Conservation (phyloP, 2,113 vertebrate genomes). For the Falcunculus frontatus region DNA sequence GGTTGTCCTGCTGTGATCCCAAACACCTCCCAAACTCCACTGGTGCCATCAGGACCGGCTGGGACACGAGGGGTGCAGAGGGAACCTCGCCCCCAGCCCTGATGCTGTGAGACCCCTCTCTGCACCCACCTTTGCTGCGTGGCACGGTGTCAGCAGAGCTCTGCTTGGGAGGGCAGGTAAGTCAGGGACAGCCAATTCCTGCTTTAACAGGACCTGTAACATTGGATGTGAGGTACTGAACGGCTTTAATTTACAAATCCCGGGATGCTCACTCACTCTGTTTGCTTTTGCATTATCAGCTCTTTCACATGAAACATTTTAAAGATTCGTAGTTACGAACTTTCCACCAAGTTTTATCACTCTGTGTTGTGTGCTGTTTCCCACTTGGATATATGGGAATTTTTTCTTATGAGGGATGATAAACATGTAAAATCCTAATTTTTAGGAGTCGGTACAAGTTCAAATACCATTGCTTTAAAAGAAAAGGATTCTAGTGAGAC, state of each 20-base stretch:
- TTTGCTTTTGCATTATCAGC: neutral
- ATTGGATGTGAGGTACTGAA: accelerated
- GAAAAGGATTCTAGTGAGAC: neutral
- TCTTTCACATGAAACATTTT: neutral
- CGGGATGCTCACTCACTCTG: accelerated
- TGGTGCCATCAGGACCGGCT: accelerated
- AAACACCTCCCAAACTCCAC: accelerated
- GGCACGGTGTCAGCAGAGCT: neutral
- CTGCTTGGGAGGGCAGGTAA: neutral
- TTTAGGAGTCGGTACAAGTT: neutral
- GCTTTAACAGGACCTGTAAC: neutral
- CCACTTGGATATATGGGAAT: neutral
- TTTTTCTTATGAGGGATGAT: neutral
- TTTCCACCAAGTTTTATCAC: neutral
- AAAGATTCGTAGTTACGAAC: neutral
- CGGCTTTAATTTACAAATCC: accelerated
- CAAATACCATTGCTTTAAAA: neutral
- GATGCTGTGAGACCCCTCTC: neutral
- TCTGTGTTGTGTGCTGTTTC: neutral
- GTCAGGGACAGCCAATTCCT: neutral
- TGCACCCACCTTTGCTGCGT: accelerated
- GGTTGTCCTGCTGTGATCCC: neutral
- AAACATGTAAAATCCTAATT: neutral
- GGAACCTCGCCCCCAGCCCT: neutral
- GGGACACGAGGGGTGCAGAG: neutral